phyloP scores from a whole-genome alignment of 1,140 invertebrate species.

The Brachionus calyciflorus region DNA sequence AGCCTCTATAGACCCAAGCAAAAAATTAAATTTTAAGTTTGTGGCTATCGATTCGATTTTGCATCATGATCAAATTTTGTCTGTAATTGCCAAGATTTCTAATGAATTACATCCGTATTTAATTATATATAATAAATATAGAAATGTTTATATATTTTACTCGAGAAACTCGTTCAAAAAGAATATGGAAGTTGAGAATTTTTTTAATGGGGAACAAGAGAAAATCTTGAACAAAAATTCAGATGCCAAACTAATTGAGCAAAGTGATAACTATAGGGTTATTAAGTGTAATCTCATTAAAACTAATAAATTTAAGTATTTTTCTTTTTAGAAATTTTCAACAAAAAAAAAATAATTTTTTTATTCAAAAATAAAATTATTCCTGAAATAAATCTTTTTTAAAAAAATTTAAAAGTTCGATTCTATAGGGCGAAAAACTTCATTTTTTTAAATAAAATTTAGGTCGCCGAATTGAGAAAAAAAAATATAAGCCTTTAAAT shows the following conservation, averaged over 20 bases:
- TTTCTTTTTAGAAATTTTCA: constrained; percentile 25
- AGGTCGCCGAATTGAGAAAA: too few relatives aligned
- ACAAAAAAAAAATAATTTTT: too few relatives aligned
- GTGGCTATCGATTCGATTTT: constrained; percentile 9
- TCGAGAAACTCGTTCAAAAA: background rate
- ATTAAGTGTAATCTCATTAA: background rate
- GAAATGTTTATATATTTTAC: constrained; percentile 34
- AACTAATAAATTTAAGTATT: constrained; percentile 33
- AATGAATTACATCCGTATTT: constrained; percentile 2
- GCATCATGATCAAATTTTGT: constrained; percentile 23
- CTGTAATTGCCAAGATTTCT: background rate
- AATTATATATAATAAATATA: constrained; percentile 23
- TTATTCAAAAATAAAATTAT: background rate
- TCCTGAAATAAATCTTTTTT: too few relatives aligned
- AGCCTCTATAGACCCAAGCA: background rate
- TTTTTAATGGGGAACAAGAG: constrained; percentile 1
- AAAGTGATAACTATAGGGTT: background rate
- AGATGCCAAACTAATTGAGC: background rate
- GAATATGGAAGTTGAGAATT: background rate
- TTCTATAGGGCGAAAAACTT: too few relatives aligned
- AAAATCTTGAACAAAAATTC: background rate
- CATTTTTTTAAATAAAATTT: too few relatives aligned
- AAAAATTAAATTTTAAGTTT: background rate
- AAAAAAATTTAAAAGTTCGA: too few relatives aligned
- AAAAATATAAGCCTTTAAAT: too few relatives aligned